Base-by-base conservation (phyloP, 2,888 invertebrate species). In the Tricholauxania praeusta region DNA sequence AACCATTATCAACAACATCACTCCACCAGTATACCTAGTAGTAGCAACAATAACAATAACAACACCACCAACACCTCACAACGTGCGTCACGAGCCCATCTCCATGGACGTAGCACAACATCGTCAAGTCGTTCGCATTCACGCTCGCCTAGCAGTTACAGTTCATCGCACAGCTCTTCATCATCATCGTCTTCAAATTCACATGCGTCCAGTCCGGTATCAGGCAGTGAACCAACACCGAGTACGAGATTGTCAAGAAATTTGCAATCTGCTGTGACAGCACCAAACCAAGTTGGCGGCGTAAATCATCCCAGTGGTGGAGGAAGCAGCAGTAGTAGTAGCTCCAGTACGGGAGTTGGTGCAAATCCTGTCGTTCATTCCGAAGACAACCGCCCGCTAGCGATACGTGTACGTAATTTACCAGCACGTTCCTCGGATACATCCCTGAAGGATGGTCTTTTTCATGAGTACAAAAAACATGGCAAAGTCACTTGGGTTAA, bases 391-490 rank as follows among this genome's bases (percentile, higher is more conserved):
- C 90, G 95, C 84, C 95, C 96, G 74, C 88, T 96, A 82, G 96
- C 96, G 78, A 96, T 96, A 85, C 96, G 96, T 89, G 96, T 97
- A 80, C 91, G 94, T 84, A 96, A 96, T 89, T 90, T 97, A 83
- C 96, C 96, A 78, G 92, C 94, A 77, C 91, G 96, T 82, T 96
- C 96, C 82, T 92, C 93, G 86, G 98, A 98, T 88, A 96, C 96
- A 81, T 97, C 97, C 83, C 90, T 98, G 81, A 96, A 98, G 89
- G 98, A 98, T 89, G 98, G 98, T 79, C 92, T 98, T 80, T 98
- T 96, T 89, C 98, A 98, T 89, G 98, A 98, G 89, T 98, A 98
- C 91, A 98, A 98, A 90, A 98, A 98, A 87, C 96, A 97, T 89
- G 98, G 98, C 77, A 98, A 98, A 89, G 97, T 98, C 82, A 95